Conservation (phyloP, 2,113 vertebrate species). For the Saimiri boliviensis region DNA sequence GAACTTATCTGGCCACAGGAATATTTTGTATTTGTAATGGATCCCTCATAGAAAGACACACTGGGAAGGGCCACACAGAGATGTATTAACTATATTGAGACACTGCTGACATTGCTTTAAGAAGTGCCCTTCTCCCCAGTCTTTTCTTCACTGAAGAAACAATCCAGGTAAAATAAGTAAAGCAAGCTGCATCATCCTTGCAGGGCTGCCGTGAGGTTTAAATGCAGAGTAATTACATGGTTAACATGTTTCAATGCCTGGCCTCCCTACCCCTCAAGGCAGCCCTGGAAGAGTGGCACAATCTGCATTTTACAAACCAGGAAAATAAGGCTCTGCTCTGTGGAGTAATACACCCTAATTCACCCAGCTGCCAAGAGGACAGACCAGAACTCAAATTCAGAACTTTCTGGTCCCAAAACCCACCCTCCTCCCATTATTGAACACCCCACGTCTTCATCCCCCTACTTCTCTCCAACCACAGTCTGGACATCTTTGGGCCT, state of each 20-base stretch:
- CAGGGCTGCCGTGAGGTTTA: not conserved
- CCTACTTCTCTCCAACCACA: not conserved
- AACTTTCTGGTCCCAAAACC: not conserved
- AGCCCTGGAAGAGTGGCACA: not conserved
- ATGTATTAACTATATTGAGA: not conserved
- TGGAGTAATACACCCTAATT: not conserved
- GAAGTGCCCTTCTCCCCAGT: not conserved
- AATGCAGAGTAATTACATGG: not conserved
- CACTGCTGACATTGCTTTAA: not conserved
- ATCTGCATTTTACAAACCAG: not conserved
- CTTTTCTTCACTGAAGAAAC: not conserved
- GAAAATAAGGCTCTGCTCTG: not conserved
- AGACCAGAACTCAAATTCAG: not conserved
- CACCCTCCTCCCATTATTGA: rapidly evolving
- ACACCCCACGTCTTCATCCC: not conserved
- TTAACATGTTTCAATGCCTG: not conserved
- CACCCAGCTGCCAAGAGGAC: not conserved
- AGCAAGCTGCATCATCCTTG: no score
- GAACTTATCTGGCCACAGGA: not conserved
- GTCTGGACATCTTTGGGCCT: not conserved
- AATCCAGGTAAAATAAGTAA: not conserved
- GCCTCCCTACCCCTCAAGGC: not conserved
- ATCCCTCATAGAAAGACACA: not conserved
- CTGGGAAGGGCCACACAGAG: not conserved
- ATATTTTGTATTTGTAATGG: not conserved